These are phyloP conservation scores for Apotomis turbidana DNA, from an alignment of 2,888 invertebrate genomes.

Conservation along the genomic window DNA sequence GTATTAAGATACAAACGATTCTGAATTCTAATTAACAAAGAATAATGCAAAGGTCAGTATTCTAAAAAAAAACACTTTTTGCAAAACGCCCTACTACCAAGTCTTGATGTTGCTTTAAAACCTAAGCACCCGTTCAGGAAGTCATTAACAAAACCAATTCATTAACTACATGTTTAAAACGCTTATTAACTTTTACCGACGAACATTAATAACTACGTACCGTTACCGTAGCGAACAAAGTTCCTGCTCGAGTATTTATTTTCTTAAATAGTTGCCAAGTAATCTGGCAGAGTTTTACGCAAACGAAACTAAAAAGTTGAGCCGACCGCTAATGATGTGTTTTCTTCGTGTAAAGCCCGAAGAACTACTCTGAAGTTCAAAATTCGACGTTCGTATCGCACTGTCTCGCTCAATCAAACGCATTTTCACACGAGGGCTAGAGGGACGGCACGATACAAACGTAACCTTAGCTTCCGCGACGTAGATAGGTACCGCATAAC, in stretches of 20 bases:
- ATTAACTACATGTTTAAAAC: background rate
- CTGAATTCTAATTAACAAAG: too few species aligned
- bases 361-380: too few species aligned
- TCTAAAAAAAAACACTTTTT: too few species aligned
- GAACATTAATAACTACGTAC: background rate
- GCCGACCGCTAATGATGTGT: slow-evolving; percentile 32
- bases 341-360: slow-evolving; percentile 9
- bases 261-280: slow-evolving; percentile 22
- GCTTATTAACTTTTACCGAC: background rate
- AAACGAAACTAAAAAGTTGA: slow-evolving; percentile 27
- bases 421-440: too few species aligned
- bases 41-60: too few species aligned
- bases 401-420: too few species aligned
- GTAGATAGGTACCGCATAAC: slow-evolving; percentile 1
- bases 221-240: slow-evolving; percentile 6
- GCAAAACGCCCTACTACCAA: background rate
- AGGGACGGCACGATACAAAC: too few species aligned
- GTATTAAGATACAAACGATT: too few species aligned
- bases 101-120: background rate
- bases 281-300: slow-evolving; percentile 19
- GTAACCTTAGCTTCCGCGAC: slow-evolving; percentile 2
- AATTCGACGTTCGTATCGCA: too few species aligned
- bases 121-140: background rate
- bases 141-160: background rate
- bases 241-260: slow-evolving; percentile 19